A percentile compares a stretch with the other conserved stretches of the same genome.
These are phyloP conservation scores for Pithys albifrons DNA, from an alignment of 2,113 vertebrate species.

Conservation along the genomic window DNA sequence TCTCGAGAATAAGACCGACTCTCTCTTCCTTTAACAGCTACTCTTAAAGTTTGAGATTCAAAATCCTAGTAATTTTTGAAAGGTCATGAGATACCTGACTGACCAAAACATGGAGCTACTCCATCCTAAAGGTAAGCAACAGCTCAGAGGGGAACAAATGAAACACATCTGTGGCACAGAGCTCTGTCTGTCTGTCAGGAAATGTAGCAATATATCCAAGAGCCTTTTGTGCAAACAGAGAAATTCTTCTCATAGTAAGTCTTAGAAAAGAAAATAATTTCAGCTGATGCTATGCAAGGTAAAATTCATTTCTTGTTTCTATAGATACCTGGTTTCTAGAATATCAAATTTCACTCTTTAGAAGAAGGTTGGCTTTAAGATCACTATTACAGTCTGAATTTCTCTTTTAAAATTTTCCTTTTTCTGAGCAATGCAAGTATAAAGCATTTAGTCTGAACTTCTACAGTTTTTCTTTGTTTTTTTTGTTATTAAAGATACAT, in stretches of 20 bases:
- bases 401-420: neutral
- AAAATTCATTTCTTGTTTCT: neutral
- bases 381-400: neutral
- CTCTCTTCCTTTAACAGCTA: neutral
- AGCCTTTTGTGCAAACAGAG: neutral
- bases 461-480: neutral
- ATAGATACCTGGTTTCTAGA: neutral
- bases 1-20: neutral
- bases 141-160: neutral
- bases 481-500: neutral
- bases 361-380: neutral
- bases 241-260: neutral
- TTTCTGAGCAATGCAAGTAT: neutral
- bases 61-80: neutral
- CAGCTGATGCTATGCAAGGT: neutral
- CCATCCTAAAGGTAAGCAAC: neutral
- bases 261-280: neutral
- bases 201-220: rapidly evolving
- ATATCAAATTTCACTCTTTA: neutral
- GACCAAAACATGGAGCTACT: neutral
- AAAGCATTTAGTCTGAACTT: neutral
- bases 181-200: neutral
- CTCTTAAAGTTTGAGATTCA: neutral
- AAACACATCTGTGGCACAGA: neutral
- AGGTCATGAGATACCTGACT: neutral